Base-by-base conservation (phyloP, 2,888 invertebrate species). In the Barypeithes pellucidus region DNA sequence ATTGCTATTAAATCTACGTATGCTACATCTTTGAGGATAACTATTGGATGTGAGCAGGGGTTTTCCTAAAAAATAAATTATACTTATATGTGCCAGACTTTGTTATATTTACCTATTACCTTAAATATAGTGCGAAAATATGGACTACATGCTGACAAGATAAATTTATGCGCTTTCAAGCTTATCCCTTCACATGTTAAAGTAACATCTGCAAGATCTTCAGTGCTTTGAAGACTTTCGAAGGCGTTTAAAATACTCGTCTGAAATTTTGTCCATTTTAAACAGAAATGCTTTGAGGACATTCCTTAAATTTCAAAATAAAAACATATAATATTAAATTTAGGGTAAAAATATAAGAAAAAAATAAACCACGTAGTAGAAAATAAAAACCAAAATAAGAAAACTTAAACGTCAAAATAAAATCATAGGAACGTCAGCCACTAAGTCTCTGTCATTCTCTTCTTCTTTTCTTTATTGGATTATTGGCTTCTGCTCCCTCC, bases 231-330 rank as follows among this genome's bases (percentile, higher is more conserved):
- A 77, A 92, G 86, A 79, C 90, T 91, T 86, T 92, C 92, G 82
- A 92, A 89, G 47, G 91, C 91, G 82, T 89, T 90, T 75, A 92
- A 89, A 81, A 92, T 91, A 81, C 91, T 92, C 72, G 89, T 89
- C 85, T 92, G 91, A 87, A 92, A 92, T 84, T 92, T 92, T 85
- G 92, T 92, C 92, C 92, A 92, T 87, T 91, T 91, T 84, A 92
- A 88, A 87, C 92, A 92, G 84, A 92, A 92, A 84, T 92, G 91
- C 86, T 92, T 91, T 82, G 84, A 80, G 67, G 79, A 75, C 79
- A 79, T 79, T 68, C 47, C 76, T 70, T 61, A 45, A 68, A 39
- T 50, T 71, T 14, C 41, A 50, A 68, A 29, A 60, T 20, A 47
- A 39, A 68, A 60, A 24, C 41, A 69, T 61, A 60, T 47, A 50